Base-by-base conservation (phyloP, 2,888 invertebrate species). In the Drosophila fulvimacula region DNA sequence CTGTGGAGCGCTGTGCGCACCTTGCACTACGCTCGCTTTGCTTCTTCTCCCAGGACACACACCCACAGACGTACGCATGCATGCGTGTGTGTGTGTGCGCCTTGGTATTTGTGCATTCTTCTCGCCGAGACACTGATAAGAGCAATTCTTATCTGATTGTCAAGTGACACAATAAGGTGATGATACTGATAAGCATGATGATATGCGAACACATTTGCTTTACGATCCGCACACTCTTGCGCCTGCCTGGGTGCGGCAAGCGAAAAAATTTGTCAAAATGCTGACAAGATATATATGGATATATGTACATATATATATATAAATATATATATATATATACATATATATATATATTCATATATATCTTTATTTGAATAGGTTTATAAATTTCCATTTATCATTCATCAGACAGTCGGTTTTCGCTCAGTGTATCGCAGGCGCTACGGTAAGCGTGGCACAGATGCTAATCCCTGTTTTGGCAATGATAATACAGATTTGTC, bases 91-190 rank as follows among this genome's bases (percentile, higher is more conserved):
- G 30, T 30, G 46, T 6, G 4, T 32, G 27, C 9, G 19, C 38
- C 4, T 32, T 11, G 44, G 30, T 49, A 17, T 56, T 34, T 42
- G 27, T 49, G 39, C 39, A 56, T 21, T 42, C 34, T 44, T 62
- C 63, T 41, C 63, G 63, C 27, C 68, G 42, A 77, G 49, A 63
- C 60, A 53, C 24, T 70, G 81, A 80, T 80, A 81, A 77, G 58
- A 44, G 49, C 21, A 0, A 3, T 11, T 11, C 59, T 73, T 77
- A 80, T 81, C 77, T 70, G 73, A 73, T 77, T 73, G 61, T 62
- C 56, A 62, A 69, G 62, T 66, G 77, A 73, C 81, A 78, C 66
- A 80, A 77, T 81, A 48, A 64, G 81, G 81, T 77, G 73, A 60
- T 73, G 59, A 69, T 65, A 17, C 46, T 66, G 66, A 65, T 65